Conservation (phyloP, 2,888 invertebrate species). For the Rhingia campestris region DNA sequence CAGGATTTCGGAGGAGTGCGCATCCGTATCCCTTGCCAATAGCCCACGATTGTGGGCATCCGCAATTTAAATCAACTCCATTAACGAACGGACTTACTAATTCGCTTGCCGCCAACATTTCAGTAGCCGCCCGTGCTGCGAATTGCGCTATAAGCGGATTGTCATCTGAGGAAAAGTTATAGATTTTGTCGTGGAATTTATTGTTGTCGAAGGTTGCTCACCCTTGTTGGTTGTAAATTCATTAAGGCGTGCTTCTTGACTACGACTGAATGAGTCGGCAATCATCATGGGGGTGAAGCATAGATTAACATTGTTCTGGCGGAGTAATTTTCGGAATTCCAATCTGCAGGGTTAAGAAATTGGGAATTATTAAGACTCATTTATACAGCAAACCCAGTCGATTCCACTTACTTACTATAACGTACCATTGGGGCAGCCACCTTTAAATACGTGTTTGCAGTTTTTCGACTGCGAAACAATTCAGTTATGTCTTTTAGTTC, state of each 20-base stretch:
- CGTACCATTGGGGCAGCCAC: constrained; percentile 98
- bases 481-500: constrained; percentile 84
- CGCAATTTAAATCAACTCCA: constrained; percentile 98
- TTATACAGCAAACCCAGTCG: not conserved
- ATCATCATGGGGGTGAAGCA: constrained; percentile 98
- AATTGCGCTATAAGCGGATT: constrained; percentile 96
- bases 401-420: constrained; percentile 89
- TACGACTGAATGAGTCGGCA: constrained; percentile 95
- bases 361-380: not conserved
- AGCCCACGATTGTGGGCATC: constrained; percentile 98
- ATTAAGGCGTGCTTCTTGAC: constrained; percentile 91
- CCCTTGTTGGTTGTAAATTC: constrained; percentile 89
- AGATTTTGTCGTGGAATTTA: not conserved
- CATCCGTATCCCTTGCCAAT: constrained; percentile 95
- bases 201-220: constrained; percentile 75
- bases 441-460: constrained; percentile 86
- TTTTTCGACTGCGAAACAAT: constrained; percentile 85
- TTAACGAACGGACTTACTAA: constrained; percentile 92
- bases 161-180: constrained; percentile 85
- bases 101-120: constrained; percentile 93
- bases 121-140: constrained; percentile 92
- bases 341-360: constrained; percentile 83
- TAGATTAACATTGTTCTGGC: constrained; percentile 92
- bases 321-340: constrained; percentile 89
- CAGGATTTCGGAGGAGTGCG: constrained; percentile 91